phyloP scores from a whole-genome alignment of 1,140 invertebrate species.

The Oppia nitens region DNA sequence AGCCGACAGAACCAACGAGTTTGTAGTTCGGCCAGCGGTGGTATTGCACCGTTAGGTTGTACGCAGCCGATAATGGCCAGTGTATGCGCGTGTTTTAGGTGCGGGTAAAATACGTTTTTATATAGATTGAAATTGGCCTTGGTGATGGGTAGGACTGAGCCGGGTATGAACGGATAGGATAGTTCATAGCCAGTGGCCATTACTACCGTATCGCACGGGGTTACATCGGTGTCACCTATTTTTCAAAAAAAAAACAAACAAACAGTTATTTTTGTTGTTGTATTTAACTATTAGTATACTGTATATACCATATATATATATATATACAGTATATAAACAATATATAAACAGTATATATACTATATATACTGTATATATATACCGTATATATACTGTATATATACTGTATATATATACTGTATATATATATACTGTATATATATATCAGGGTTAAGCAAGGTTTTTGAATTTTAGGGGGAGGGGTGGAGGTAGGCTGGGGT shows the following conservation, averaged over 20 bases:
- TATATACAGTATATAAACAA: too few species aligned
- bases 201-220: slow-evolving; percentile 26
- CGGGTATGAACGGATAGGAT: slow-evolving; percentile 27
- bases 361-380: too few species aligned
- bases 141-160: slow-evolving; percentile 19
- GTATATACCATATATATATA: too few species aligned
- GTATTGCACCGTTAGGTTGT: slow-evolving; percentile 14
- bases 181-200: slow-evolving; percentile 30
- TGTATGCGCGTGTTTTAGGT: slow-evolving; percentile 11
- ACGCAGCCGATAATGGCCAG: slow-evolving; percentile 16
- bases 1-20: slow-evolving; percentile 14
- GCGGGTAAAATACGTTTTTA: slow-evolving; percentile 16
- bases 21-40: slow-evolving; percentile 17
- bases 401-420: too few species aligned
- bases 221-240: slow-evolving; percentile 22
- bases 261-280: too few species aligned
- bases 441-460: too few species aligned
- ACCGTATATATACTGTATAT: too few species aligned
- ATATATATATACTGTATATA: too few species aligned
- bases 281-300: too few species aligned
- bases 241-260: slow-evolving; percentile 11
- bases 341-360: too few species aligned
- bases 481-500: too few species aligned
- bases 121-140: slow-evolving; percentile 16
- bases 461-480: too few species aligned